Evolutionary conservation across 2,113 vertebrate species (phyloP), one percentile per base, ranked within the genome.

Genomic region (Xenopus borealis): DNA sequence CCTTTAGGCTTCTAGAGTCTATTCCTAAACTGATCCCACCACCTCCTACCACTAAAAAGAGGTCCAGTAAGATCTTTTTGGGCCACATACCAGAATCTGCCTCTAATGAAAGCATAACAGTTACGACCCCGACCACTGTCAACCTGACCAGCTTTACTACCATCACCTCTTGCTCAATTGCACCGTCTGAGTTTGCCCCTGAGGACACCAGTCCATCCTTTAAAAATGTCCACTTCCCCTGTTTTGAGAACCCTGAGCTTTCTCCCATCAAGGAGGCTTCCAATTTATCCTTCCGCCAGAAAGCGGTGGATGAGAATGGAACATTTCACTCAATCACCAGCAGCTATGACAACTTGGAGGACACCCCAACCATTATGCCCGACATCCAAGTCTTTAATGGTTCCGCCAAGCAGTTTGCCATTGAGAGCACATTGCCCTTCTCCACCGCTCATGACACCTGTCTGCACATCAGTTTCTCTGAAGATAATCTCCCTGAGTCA

Each of bases 401-500:
- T n/a, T 9, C 30, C 7, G 17, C n/a, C 3, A 45, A 50, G 64
- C 19, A 45, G 40, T n/a, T 71, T 45, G 75, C 16, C 71, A 73
- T 79, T 10, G 84, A 88, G 66, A 77, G 66, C 64, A 75, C 77
- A 0, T 70, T 82, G 67, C 85, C 88, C 18, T 86, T 91, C 80
- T 87, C 84, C 2, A 83, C 85, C 0, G 30, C 85, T 2, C 86
- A 94, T 0, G 86, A 94, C 12, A 95, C 93, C 47, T 88, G 92
- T 81, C 85, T 95, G 70, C 93, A 94, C 79, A 94, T 94, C 86
- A 93, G 94, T 65, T 90, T 96, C 79, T 95, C 93, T 0, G 92
- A 95, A 69, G 94, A 93, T 3, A 92, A 94, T 83, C 79, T 92
- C 75, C 83, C 90, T 67, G 89, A 59, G 72, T 79, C 83, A 53